phyloP scores from a whole-genome alignment of 2,888 invertebrate species.

The Stegana nigrithorax region DNA sequence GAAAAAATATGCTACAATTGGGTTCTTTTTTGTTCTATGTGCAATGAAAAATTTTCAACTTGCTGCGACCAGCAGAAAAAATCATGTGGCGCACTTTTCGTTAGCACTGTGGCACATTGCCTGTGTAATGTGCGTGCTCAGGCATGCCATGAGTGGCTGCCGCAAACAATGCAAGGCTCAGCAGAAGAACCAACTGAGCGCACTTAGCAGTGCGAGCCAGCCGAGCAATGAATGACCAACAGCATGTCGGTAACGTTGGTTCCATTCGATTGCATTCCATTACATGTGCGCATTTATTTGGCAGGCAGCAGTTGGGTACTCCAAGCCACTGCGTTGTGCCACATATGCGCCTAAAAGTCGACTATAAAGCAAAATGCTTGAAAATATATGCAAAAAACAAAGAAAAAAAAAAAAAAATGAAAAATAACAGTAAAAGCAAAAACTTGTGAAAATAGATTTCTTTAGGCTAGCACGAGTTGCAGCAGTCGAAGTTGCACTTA shows the following conservation, averaged over 20 bases:
- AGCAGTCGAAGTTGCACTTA: background rate
- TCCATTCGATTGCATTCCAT: conserved; percentile 50
- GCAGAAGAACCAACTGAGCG: no score
- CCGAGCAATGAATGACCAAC: background rate
- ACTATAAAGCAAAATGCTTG: conserved; percentile 8
- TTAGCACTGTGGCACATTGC: no score
- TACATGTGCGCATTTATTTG: conserved; percentile 35
- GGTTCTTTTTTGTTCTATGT: no score
- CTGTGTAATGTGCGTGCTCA: no score
- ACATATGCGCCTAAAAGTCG: conserved; percentile 4
- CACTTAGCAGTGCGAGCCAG: no score
- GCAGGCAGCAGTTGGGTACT: background rate
- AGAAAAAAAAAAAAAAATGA: background rate
- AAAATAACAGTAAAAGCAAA: conserved; percentile 21
- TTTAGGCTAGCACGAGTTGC: conserved; percentile 19
- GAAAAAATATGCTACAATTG: conserved; percentile 52
- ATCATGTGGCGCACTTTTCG: conserved; percentile 16
- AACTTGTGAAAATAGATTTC: conserved; percentile 33
- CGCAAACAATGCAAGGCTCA: background rate
- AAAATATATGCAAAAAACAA: no score
- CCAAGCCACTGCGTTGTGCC: background rate
- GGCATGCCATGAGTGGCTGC: no score
- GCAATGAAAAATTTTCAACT: conserved; percentile 49
- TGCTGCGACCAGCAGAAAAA: conserved; percentile 45
- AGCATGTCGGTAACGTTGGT: conserved; percentile 33